Evolutionary conservation across 2,797 vertebrate genomes (phyloP), one percentile per base, ranked within the genome.

Genomic region (Odontamblyopus rebecca): DNA sequence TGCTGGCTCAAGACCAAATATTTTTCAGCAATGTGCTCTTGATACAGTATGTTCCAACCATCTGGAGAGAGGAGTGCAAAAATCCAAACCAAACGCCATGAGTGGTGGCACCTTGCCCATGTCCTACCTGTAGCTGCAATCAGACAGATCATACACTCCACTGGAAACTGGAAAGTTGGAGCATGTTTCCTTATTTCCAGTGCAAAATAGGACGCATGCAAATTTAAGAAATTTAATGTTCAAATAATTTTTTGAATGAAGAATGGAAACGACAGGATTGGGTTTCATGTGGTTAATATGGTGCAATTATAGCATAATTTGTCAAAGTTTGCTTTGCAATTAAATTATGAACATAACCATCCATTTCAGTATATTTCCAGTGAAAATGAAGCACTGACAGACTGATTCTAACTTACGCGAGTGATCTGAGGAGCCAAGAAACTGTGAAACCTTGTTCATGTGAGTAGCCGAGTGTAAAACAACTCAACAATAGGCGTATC

Each of bases 41-140:
- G 7, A 76, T 57, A 15, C 64, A 48, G 26, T 48, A 3, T 11
- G 9, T 12, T 72, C 3, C 19, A 29, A 70, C 48, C 61, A 68
- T 70, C 38, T 77, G 72, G 23, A 82, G 32, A 62, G 23, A 63
- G 53, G 13, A 30, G 57, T 15, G 57, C 0, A 54, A 30, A 6
- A 38, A 61, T 62, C 50, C 41, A 77, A 67, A 71, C 71, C 48
- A 54, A 3, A 35, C 67, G 68, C 62, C 41, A 19, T 65, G 67
- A 56, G 64, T 0, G 0, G 48, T 62, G 56, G 64, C 74, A 35
- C 64, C 61, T 66, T 68, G 76, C 72, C 65, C 76, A 74, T 54
- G 64, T 80, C 61, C 38, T 71, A 87, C 82, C 76, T 80, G 77
- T 23, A 35, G 63, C 65, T 70, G 69, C 61, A 64, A 76, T 82